Evolutionary conservation across 2,797 vertebrate genomes (phyloP).

Genomic region (Cuculus canorus): DNA sequence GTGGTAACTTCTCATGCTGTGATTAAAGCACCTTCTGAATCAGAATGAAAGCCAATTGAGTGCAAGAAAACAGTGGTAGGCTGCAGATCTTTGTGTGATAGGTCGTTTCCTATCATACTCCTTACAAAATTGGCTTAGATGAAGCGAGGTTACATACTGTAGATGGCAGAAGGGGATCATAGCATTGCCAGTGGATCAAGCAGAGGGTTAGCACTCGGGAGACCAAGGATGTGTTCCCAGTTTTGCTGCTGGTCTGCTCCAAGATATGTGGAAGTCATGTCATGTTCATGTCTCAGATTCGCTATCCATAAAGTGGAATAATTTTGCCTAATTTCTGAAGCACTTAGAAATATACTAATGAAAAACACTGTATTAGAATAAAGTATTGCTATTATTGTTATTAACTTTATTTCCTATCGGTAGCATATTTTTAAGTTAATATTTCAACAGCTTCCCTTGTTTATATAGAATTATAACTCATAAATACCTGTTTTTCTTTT

Average conservation of each 20-base stretch:
- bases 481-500: neutral
- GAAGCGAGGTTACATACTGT: neutral
- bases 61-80: neutral
- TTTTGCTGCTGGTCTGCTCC: neutral
- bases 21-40: neutral
- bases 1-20: neutral
- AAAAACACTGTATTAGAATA: neutral
- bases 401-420: neutral
- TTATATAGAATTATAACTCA: neutral
- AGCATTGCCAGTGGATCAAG: neutral
- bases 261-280: neutral
- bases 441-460: neutral
- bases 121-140: neutral
- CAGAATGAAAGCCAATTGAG: neutral
- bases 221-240: neutral
- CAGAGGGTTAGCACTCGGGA: neutral
- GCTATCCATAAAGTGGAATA: neutral
- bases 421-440: neutral
- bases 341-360: neutral
- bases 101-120: neutral
- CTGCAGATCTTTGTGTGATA: neutral
- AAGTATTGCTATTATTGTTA: neutral
- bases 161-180: conserved; percentile 23
- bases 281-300: neutral
- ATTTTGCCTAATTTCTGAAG: neutral